Percentiles rank a stretch among this genome's conserved stretches.
Conservation (phyloP, 2,113 vertebrate species). For the Alosa alosa region DNA sequence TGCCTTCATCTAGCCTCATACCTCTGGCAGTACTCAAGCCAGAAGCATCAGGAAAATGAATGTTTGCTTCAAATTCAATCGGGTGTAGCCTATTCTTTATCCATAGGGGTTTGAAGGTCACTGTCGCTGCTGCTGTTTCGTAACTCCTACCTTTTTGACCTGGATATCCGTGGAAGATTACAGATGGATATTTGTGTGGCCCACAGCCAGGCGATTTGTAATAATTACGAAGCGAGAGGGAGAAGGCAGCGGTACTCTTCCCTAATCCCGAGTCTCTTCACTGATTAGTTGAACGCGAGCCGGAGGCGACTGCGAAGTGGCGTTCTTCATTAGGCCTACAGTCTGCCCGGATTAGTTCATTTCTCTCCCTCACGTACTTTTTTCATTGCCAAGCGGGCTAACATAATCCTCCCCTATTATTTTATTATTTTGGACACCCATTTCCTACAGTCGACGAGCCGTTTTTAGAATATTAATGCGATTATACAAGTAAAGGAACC, state of each 20-base stretch:
- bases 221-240: slow-evolving; percentile 51
- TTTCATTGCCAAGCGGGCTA: slow-evolving; percentile 47
- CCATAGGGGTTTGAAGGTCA: not conserved
- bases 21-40: slow-evolving; percentile 16
- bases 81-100: not conserved
- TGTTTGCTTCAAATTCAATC: slow-evolving; percentile 26
- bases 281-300: slow-evolving; percentile 57
- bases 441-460: slow-evolving; percentile 42
- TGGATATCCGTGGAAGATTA: slow-evolving; percentile 42
- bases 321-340: slow-evolving; percentile 56
- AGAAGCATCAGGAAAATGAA: slow-evolving; percentile 18
- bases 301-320: slow-evolving; percentile 41
- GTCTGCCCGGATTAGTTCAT: slow-evolving; percentile 45
- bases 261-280: slow-evolving; percentile 51
- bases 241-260: slow-evolving; percentile 24
- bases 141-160: slow-evolving; percentile 44
- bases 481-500: slow-evolving; percentile 47
- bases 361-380: slow-evolving; percentile 41
- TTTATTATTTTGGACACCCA: slow-evolving; percentile 23
- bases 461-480: slow-evolving; percentile 54
- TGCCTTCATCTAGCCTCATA: slow-evolving; percentile 22
- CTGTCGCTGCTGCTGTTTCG: slow-evolving; percentile 42
- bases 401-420: slow-evolving; percentile 51
- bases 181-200: slow-evolving; percentile 38
- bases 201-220: slow-evolving; percentile 45